phyloP scores from a whole-genome alignment of 2,888 invertebrate species.

The Drosophila siamana region DNA sequence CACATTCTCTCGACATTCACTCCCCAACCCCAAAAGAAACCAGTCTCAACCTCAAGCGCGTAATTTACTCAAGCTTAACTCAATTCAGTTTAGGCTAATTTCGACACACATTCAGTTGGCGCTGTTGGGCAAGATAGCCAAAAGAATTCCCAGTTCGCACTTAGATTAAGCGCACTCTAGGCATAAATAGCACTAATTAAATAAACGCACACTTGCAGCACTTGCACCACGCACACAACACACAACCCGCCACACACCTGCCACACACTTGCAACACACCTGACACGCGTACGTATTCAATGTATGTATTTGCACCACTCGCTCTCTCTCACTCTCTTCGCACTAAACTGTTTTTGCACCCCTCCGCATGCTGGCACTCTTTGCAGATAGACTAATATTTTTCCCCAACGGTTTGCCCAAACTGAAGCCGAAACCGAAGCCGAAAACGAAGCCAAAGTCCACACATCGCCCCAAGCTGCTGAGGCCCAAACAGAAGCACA shows the following conservation, averaged over 20 bases:
- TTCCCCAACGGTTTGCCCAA: slow-evolving; percentile 83
- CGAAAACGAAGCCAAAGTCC: slow-evolving; percentile 66
- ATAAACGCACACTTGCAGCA: slow-evolving; percentile 40
- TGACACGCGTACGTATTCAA: slow-evolving; percentile 7
- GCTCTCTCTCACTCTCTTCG: slow-evolving; percentile 45
- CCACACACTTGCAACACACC: slow-evolving; percentile 13
- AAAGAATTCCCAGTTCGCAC: slow-evolving; percentile 3
- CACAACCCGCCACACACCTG: slow-evolving; percentile 6
- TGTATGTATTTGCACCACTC: slow-evolving; percentile 55
- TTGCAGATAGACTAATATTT: slow-evolving; percentile 84
- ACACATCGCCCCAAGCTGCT: slow-evolving; percentile 10
- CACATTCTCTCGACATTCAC: slow-evolving; percentile 18
- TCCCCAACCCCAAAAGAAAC: slow-evolving; percentile 2
- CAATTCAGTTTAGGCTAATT: slow-evolving; percentile 14
- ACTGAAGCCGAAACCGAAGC: slow-evolving; percentile 79
- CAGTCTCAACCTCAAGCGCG: slow-evolving; percentile 6
- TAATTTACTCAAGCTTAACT: slow-evolving; percentile 12
- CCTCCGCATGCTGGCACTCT: slow-evolving; percentile 64
- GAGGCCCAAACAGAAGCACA: slow-evolving; percentile 38
- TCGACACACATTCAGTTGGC: slow-evolving; percentile 28
- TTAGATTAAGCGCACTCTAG: slow-evolving; percentile 43
- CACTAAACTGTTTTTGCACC: slow-evolving; percentile 76
- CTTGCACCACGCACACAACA: slow-evolving; percentile 32
- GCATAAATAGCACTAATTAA: slow-evolving; percentile 70
- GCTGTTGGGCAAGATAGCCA: slow-evolving; percentile 23